Conservation (phyloP, 37 sponge, comb jelly and placozoan species). For the Ianthella basta region DNA sequence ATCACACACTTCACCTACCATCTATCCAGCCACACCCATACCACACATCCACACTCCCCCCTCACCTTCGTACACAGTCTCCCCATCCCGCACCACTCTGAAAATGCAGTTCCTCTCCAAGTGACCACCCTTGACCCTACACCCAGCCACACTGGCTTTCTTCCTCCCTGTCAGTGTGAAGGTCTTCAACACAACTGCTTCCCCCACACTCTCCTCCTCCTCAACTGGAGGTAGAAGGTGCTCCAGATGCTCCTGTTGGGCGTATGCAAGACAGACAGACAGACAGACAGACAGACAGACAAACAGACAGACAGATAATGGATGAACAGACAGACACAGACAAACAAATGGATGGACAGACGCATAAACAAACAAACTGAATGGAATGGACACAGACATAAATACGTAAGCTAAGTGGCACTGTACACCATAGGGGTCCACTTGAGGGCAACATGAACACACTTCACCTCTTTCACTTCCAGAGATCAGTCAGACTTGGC, state of each 20-base stretch:
- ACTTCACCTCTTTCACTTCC: too few species aligned
- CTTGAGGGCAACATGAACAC: too few species aligned
- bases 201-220: constrained; percentile 80
- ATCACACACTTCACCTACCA: neutral
- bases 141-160: constrained; percentile 67
- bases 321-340: neutral
- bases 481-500: too few species aligned
- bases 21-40: neutral
- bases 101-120: constrained; percentile 47
- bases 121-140: constrained; percentile 65
- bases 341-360: neutral
- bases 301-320: neutral
- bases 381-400: constrained; percentile 15
- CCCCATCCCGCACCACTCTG: constrained; percentile 50
- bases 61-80: constrained; percentile 32
- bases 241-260: constrained; percentile 57
- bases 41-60: neutral
- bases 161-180: constrained; percentile 63
- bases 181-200: constrained; percentile 68
- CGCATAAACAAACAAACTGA: neutral
- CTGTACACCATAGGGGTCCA: neutral
- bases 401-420: neutral
- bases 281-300: too few species aligned
- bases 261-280: neutral
- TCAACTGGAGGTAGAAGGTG: constrained; percentile 29